These are phyloP conservation scores for Rhagologus leucostigma DNA, from an alignment of 2,113 vertebrate genomes.

Conservation along the genomic window DNA sequence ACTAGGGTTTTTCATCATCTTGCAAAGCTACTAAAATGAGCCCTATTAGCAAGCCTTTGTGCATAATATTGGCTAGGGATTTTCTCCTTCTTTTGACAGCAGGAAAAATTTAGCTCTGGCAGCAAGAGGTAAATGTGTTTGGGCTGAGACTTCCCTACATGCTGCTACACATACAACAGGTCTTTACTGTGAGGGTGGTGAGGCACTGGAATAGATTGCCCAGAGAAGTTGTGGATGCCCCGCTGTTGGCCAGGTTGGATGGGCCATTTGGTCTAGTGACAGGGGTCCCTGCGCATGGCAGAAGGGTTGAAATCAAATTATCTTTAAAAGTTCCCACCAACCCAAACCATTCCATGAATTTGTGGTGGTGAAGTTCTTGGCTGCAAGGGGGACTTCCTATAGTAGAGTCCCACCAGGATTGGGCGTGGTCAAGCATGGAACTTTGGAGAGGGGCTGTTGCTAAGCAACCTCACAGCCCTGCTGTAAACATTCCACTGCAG, in stretches of 20 bases:
- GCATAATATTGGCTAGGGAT: not conserved
- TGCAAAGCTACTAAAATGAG: not conserved
- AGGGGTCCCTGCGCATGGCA: not conserved
- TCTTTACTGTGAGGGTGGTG: not conserved
- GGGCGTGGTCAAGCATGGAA: not conserved
- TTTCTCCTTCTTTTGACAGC: not conserved
- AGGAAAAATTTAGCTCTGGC: not conserved
- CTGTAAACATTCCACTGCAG: not conserved
- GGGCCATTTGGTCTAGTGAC: not conserved
- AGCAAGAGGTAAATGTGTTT: not conserved
- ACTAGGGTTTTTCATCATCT: not conserved
- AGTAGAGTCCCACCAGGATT: rapidly evolving
- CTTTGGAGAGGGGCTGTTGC: not conserved
- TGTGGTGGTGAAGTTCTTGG: not conserved
- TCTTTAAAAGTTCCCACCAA: not conserved
- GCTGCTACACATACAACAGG: rapidly evolving
- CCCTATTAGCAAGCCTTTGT: not conserved
- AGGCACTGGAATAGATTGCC: not conserved
- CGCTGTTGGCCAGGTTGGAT: not conserved
- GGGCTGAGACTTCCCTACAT: rapidly evolving
- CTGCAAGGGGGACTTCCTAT: not conserved
- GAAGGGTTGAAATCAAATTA: not conserved
- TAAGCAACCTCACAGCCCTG: not conserved
- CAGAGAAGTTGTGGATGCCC: not conserved
- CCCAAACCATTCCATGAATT: no score